Conservation (phyloP, 2,113 vertebrate species). For the Apistogramma diplotaenia region DNA sequence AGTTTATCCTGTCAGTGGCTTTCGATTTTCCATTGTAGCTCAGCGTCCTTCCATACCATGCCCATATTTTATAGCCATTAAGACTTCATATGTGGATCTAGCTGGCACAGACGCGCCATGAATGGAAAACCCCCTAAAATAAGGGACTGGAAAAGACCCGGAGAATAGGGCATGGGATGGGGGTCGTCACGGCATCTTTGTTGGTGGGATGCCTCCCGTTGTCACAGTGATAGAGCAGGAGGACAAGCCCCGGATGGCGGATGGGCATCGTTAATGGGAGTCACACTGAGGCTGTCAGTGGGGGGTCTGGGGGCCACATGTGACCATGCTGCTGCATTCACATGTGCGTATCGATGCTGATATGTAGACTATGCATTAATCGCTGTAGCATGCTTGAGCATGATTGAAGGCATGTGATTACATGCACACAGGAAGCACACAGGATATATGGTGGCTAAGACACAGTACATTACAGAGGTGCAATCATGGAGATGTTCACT, state of each 20-base stretch:
- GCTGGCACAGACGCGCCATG: constrained; percentile 71
- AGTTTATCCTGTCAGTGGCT: neutral
- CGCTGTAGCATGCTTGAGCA: constrained; percentile 42
- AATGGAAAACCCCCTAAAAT: constrained; percentile 70
- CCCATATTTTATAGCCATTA: constrained; percentile 32
- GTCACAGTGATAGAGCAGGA: constrained; percentile 61
- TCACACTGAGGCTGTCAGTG: constrained; percentile 76
- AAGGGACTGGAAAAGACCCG: constrained; percentile 47
- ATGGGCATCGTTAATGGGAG: constrained; percentile 71
- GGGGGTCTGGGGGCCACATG: constrained; percentile 63
- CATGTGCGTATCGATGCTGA: constrained; percentile 36
- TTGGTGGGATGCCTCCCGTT: constrained; percentile 61
- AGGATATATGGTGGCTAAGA: neutral
- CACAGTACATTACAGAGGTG: fast-evolving
- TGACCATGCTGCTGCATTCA: constrained; percentile 21
- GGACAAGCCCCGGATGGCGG: constrained; percentile 58
- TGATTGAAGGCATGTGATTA: constrained; percentile 58
- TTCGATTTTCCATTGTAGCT: constrained; percentile 18
- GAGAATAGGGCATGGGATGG: constrained; percentile 26
- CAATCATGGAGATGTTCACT: neutral
- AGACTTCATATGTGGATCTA: constrained; percentile 21
- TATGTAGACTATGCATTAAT: constrained; percentile 34
- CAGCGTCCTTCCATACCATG: neutral
- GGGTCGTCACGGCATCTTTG: constrained; percentile 80
- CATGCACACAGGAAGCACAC: neutral